phyloP scores from a whole-genome alignment of 2,888 invertebrate genomes.

The Clitarchus hookeri region DNA sequence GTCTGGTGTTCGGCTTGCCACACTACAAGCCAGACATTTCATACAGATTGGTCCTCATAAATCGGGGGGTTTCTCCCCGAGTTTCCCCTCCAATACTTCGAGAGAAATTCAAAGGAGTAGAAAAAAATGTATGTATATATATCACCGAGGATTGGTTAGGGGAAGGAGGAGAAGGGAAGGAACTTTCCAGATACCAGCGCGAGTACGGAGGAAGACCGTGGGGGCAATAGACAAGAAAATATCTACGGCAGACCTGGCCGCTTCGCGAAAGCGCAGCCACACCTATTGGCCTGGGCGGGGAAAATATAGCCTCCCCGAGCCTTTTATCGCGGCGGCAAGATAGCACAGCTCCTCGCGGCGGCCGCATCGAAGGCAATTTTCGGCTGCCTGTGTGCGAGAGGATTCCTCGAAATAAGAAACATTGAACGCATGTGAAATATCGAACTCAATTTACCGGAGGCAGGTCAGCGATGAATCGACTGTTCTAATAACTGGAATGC shows the following conservation, averaged over 20 bases:
- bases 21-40: background rate
- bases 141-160: background rate
- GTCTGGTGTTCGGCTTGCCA: background rate
- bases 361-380: background rate
- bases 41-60: slow-evolving; percentile 10
- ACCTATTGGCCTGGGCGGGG: background rate
- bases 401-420: background rate
- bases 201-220: background rate
- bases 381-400: background rate
- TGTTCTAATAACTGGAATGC: no score
- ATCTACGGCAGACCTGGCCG: background rate
- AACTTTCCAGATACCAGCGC: background rate
- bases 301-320: background rate
- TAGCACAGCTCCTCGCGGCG: background rate
- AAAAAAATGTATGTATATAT: background rate
- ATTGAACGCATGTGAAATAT: background rate
- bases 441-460: background rate
- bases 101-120: background rate
- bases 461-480: no score
- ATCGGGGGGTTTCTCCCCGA: background rate
- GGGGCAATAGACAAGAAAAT: background rate
- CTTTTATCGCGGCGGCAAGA: background rate
- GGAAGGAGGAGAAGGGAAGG: background rate
- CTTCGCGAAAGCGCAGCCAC: background rate
- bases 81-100: slow-evolving; percentile 14